Evolutionary conservation across 2,113 vertebrate genomes (phyloP).

Genomic region (Hyperoodon ampullatus): DNA sequence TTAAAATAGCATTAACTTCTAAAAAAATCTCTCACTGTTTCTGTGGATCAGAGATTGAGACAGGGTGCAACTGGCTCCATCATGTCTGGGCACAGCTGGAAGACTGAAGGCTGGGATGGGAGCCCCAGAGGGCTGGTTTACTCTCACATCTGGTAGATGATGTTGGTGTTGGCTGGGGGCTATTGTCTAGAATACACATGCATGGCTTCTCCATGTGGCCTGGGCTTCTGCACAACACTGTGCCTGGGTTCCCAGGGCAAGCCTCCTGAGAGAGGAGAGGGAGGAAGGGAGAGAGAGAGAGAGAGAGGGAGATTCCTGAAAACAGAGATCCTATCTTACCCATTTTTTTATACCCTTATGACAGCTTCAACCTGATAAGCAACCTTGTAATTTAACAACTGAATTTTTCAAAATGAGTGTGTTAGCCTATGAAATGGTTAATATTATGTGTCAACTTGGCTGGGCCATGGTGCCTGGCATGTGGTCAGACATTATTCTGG

Average conservation of each 20-base stretch:
- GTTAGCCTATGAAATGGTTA: not conserved
- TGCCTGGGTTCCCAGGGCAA: not conserved
- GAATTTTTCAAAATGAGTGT: not conserved
- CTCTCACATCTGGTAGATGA: not conserved
- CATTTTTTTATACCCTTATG: not conserved
- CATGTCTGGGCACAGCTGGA: not conserved
- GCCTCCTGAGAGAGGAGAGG: not conserved
- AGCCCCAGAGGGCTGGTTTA: no score
- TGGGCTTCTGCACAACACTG: not conserved
- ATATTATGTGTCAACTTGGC: not conserved
- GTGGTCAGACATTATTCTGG: not conserved
- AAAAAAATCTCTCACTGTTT: not conserved
- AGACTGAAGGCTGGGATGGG: not conserved
- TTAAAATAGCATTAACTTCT: not conserved
- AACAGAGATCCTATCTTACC: not conserved
- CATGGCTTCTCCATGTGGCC: not conserved
- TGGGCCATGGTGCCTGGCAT: not conserved
- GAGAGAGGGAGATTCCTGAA: not conserved
- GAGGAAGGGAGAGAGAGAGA: no score
- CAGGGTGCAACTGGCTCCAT: not conserved
- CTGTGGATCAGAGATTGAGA: not conserved
- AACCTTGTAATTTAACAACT: not conserved
- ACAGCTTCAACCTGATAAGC: not conserved
- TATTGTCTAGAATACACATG: no score
- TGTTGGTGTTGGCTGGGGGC: not conserved